A percentile compares a stretch with the other conserved stretches of the same genome.
phyloP scores from a whole-genome alignment of 2,113 vertebrate genomes.

The Pluvialis apricaria region DNA sequence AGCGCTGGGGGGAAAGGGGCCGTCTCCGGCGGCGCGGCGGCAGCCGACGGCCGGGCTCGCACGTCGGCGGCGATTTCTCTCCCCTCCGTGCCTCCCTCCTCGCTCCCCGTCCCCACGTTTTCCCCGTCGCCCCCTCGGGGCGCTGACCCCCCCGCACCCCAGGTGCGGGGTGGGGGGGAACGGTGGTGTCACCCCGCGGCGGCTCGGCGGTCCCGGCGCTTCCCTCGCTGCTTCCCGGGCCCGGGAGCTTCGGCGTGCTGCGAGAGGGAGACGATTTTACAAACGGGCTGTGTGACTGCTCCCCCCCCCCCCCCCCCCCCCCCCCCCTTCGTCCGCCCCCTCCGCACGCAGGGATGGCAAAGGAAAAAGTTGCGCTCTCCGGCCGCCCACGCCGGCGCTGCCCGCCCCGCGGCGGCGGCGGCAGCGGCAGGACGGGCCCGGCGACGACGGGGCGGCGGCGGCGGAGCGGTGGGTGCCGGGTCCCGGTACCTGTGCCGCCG shows the following conservation, averaged over 20 bases:
- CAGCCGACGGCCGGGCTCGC: background rate
- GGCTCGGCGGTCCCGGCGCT: background rate
- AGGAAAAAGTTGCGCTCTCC: slow-evolving; percentile 31
- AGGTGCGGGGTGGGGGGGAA: too few species aligned
- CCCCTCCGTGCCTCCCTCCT: too few species aligned
- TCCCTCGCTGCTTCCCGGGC: background rate
- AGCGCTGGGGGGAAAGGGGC: too few species aligned
- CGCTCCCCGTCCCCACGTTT: background rate
- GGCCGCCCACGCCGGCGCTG: slow-evolving; percentile 41
- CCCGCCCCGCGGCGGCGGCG: background rate
- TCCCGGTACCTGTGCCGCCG: slow-evolving; percentile 83
- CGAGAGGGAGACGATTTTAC: background rate
- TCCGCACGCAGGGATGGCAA: background rate
- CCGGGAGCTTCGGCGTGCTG: background rate
- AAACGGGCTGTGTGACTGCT: background rate
- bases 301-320: background rate
- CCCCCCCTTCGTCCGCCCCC: background rate
- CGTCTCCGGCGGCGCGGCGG: background rate
- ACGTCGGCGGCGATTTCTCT: background rate
- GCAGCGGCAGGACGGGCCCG: background rate
- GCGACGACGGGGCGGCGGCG: background rate
- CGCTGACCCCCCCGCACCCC: background rate
- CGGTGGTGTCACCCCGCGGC: background rate
- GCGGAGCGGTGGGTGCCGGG: background rate
- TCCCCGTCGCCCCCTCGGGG: background rate